Evolutionary conservation across 2,113 vertebrate species (phyloP), one percentile per base, ranked within the genome.

Genomic region (Mionectes macconnelli): DNA sequence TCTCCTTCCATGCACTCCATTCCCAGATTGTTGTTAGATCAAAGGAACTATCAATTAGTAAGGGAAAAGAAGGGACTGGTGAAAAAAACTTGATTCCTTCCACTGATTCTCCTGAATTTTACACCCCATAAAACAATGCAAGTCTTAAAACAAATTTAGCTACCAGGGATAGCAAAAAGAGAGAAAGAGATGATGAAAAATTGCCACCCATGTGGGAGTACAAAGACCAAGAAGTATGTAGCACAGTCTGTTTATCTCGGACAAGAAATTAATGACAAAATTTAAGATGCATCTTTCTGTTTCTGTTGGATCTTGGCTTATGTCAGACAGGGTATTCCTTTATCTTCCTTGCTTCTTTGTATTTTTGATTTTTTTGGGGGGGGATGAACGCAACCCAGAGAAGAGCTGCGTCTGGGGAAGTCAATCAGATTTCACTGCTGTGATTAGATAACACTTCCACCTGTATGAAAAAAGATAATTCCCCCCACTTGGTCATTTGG

Each of bases 381-480:
- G 8, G 8, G 10, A 5, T 89, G 70, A 27, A 24, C 80, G 39
- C 2, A 4, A 42, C 21, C 9, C 18, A 11, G 35, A 89, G 16
- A 56, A 50, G 73, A 60, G 18, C 37, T 77, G 1, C 0, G 0
- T 28, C 8, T n/a, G 49, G 47, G 23, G 12, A 42, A 60, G 12
- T 12, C n/a, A 16, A 40, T 85, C 6, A 19, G 18, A 40, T 68
- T 73, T 3, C 2, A n/a, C 80, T 76, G 6, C 17, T 87, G 20
- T 47, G 39, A n/a, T 92, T 40, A 73, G 50, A 57, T 49, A n/a
- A 55, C 9, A 30, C 4, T 89, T 90, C 25, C 31, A 35, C 16
- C 45, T 63, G 18, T 42, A 63, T 21, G 19, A 45, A 28, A 55
- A 35, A 33, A 40, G 35, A 30, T 21, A 5, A 23, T 9, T 11